These are phyloP conservation scores for Agelaius tricolor DNA, from an alignment of 2,113 vertebrate species.

Conservation along the genomic window DNA sequence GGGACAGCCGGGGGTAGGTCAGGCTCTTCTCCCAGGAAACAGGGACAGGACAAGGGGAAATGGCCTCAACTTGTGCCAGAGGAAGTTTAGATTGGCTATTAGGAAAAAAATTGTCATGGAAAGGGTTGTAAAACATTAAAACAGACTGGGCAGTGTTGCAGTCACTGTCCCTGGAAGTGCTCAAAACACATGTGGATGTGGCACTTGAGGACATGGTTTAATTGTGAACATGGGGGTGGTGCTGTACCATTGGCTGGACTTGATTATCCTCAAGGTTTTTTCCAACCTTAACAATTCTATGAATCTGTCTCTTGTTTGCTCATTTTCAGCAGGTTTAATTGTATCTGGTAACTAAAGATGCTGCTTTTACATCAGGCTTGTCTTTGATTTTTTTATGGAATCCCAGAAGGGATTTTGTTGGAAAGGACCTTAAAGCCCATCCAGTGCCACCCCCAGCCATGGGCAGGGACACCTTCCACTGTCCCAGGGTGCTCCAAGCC, in stretches of 20 bases:
- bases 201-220: background rate
- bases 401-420: background rate
- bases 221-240: background rate
- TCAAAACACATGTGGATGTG: background rate
- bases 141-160: background rate
- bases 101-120: background rate
- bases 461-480: background rate
- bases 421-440: background rate
- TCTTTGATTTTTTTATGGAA: background rate
- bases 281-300: background rate
- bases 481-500: fast-evolving
- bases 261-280: background rate
- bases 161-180: background rate
- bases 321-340: background rate
- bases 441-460: fast-evolving
- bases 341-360: background rate
- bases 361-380: fast-evolving
- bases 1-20: fast-evolving
- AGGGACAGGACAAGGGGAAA: background rate
- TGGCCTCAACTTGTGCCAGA: fast-evolving
- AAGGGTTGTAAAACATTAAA: background rate
- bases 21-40: background rate
- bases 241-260: background rate
- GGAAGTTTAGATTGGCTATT: background rate
- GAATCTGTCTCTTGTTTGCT: background rate